These are phyloP conservation scores for Stegostoma tigrinum DNA, from an alignment of 2,113 vertebrate genomes.

Conservation along the genomic window DNA sequence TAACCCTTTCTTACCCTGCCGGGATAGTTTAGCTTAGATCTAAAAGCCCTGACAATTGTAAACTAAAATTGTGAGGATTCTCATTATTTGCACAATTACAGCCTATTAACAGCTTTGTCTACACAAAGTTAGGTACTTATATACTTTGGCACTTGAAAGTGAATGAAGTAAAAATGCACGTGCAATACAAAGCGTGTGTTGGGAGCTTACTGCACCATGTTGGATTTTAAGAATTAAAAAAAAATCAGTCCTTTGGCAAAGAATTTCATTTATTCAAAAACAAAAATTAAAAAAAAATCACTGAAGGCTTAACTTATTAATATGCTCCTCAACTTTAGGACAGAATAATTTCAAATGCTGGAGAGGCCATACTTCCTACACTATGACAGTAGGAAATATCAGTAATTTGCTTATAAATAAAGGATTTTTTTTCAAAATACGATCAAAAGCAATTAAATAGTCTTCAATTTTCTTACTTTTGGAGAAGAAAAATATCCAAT, in stretches of 20 bases:
- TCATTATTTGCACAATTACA: neutral
- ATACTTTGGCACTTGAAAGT: neutral
- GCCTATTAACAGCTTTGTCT: neutral
- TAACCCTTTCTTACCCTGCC: neutral
- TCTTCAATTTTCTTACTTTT: neutral
- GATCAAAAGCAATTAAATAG: neutral
- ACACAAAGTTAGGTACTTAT: neutral
- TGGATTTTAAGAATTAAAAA: neutral
- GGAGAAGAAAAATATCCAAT: neutral
- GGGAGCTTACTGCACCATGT: neutral
- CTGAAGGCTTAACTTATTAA: neutral
- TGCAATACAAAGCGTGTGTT: neutral
- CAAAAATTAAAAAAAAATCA: neutral
- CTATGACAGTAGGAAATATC: neutral
- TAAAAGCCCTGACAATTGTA: neutral
- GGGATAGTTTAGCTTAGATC: no score
- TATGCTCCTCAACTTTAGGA: neutral
- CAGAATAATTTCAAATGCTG: neutral
- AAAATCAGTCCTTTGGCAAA: neutral
- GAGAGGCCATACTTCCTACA: neutral
- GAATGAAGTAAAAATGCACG: neutral
- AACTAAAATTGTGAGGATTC: neutral
- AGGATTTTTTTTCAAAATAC: neutral
- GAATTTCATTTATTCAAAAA: neutral
- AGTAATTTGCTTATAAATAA: neutral